These are phyloP conservation scores for Gopherus evgoodei DNA, from an alignment of 2,113 vertebrate genomes.

Conservation along the genomic window DNA sequence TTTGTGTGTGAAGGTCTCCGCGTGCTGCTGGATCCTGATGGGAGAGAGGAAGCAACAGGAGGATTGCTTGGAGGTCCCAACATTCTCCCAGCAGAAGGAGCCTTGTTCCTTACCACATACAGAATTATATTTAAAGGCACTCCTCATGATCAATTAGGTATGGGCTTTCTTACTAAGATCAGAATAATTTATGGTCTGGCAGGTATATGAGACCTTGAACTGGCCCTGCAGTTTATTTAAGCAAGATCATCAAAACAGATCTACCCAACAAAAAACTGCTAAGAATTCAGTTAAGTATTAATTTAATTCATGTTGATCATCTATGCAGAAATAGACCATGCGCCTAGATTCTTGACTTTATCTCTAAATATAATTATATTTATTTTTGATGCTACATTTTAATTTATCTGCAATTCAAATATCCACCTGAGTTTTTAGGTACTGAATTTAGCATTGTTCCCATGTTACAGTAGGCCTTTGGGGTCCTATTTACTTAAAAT, in stretches of 20 bases:
- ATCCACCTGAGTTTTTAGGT: background rate
- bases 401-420: background rate
- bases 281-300: background rate
- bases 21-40: constrained; percentile 94
- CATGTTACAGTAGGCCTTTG: background rate
- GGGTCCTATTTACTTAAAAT: background rate
- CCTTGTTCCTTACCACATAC: constrained; percentile 96
- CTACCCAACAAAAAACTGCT: background rate
- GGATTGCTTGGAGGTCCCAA: constrained; percentile 94
- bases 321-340: background rate
- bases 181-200: background rate
- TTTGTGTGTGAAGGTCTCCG: constrained; percentile 94
- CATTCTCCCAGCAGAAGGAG: constrained; percentile 97
- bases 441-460: background rate
- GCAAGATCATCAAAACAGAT: background rate
- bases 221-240: background rate
- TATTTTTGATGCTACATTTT: background rate
- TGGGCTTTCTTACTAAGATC: background rate
- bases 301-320: background rate
- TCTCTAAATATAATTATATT: background rate
- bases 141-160: constrained; percentile 95
- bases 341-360: background rate
- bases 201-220: background rate
- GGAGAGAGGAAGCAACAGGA: constrained; percentile 94
- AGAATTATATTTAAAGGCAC: constrained; percentile 97